These are phyloP conservation scores for Rhagonycha fulva DNA, from an alignment of 2,888 invertebrate genomes.

Conservation along the genomic window DNA sequence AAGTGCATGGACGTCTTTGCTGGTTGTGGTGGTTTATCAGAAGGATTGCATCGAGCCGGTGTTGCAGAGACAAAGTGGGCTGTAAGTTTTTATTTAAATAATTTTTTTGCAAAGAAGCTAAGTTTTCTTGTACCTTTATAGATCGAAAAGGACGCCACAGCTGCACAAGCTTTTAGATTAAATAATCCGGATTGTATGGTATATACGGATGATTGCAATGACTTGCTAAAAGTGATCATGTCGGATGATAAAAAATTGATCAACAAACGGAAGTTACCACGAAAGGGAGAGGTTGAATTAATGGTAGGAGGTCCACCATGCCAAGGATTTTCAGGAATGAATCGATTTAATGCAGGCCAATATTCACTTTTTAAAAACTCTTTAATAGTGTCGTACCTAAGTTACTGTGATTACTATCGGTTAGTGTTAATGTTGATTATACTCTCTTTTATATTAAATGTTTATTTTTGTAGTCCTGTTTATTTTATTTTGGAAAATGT, in stretches of 20 bases:
- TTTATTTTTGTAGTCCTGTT: conserved; percentile 58
- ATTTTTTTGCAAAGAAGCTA: not conserved
- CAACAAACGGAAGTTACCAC: conserved; percentile 62
- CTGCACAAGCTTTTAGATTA: conserved; percentile 77
- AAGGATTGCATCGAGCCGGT: conserved; percentile 72
- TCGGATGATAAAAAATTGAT: conserved; percentile 52
- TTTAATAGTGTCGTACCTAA: conserved; percentile 77
- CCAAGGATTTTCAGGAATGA: conserved; percentile 90
- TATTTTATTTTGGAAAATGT: conserved; percentile 87
- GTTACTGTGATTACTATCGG: conserved; percentile 84
- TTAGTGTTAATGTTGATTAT: conserved; percentile 23
- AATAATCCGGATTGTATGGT: conserved; percentile 77
- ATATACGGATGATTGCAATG: conserved; percentile 83
- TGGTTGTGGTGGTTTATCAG: conserved; percentile 83
- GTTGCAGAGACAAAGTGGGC: conserved; percentile 78
- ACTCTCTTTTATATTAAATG: not conserved
- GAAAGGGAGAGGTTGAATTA: conserved; percentile 80
- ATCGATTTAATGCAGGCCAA: conserved; percentile 81
- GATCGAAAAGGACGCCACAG: conserved; percentile 76
- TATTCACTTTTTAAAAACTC: conserved; percentile 88
- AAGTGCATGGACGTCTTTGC: conserved; percentile 81
- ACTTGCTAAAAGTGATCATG: conserved; percentile 69
- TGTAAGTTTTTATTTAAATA: conserved; percentile 38
- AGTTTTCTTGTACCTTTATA: conserved; percentile 22
- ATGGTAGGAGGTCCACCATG: conserved; percentile 88